Evolutionary conservation across 1,140 invertebrate genomes (phyloP).

Genomic region (Papilio polyxenes): DNA sequence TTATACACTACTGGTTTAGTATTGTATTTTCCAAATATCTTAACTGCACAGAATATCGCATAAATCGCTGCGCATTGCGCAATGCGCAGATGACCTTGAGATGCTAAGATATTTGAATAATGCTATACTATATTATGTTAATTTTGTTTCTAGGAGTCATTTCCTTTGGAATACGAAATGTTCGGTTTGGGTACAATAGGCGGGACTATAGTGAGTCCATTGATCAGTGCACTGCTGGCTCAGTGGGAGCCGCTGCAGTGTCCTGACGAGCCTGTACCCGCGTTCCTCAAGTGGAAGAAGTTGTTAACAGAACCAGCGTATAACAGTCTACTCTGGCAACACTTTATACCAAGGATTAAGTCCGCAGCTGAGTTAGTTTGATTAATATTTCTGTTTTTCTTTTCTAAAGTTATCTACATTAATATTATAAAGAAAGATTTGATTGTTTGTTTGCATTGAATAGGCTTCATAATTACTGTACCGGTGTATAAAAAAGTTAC

Average conservation of each 20-base stretch:
- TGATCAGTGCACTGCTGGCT: slow-evolving; percentile 61
- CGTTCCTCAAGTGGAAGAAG: slow-evolving; percentile 65
- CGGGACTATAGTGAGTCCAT: slow-evolving; percentile 58
- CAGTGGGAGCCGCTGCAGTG: slow-evolving; percentile 64
- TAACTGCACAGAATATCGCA: too few relatives aligned
- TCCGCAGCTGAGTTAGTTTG: slow-evolving; percentile 67
- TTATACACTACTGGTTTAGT: too few relatives aligned
- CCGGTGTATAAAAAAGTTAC: too few relatives aligned
- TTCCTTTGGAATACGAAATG: slow-evolving; percentile 70
- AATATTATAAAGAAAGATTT: too few relatives aligned
- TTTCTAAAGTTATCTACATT: neutral
- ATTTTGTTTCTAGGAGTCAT: slow-evolving; percentile 54
- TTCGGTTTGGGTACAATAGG: slow-evolving; percentile 67
- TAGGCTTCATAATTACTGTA: too few relatives aligned
- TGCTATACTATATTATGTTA: slow-evolving; percentile 40
- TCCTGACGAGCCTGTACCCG: slow-evolving; percentile 54
- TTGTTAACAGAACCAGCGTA: slow-evolving; percentile 67
- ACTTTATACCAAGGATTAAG: slow-evolving; percentile 62
- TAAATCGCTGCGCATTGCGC: too few relatives aligned
- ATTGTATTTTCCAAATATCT: too few relatives aligned
- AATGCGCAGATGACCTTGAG: too few relatives aligned
- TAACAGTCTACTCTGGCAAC: slow-evolving; percentile 71
- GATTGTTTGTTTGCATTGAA: too few relatives aligned
- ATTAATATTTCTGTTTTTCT: neutral
- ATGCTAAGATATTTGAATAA: too few relatives aligned